Evolutionary conservation across 1,140 invertebrate species (phyloP), one percentile per base, ranked within the genome.

Genomic region (Pseudobourletiella spinata): DNA sequence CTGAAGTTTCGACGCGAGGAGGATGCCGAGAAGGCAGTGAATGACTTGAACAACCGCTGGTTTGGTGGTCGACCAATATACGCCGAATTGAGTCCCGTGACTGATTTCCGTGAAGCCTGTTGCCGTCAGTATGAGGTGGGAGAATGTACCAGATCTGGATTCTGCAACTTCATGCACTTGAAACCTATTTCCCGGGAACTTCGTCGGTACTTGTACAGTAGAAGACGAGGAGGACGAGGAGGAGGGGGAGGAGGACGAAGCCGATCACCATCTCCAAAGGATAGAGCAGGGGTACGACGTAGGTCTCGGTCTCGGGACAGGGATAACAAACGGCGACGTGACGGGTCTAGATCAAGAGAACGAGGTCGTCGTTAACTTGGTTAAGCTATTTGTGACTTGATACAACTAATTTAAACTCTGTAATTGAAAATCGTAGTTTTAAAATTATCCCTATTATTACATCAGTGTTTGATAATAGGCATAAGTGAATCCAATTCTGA

Each of bases 151-250:
- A 80, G 96, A 59, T 95, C 93, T 73, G 96, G 95, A 48, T 99
- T 99, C 77, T 99, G 96, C 76, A 99, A 99, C 79, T 99, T 99
- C 75, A 99, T 99, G 96, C 96, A 99, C 75, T 79, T 99, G 73
- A 98, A 98, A 74, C 95, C 95, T 42, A 98, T 99, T 71, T 97
- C 94, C 0, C 78, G 93, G 67, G 92, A 94, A 73, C 75, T 98
- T 26, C 80, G 93, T 60, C 81, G 91, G 73, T 94, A 88, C 71
- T 71, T 86, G n/a, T 85, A 85, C 73, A 82, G 83, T 35, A 74
- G 83, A 42, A 74, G 77, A 42, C 70, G 78, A 25, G 71, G 65
- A 65, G 51, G 71, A 63, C 42, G 62, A 59, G 62, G 63, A 60
- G 59, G 66, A 59, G 67, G 55, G 50, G 61, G 61, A 16, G 24